These are phyloP conservation scores for Clostera curtula DNA, from an alignment of 2,888 invertebrate species.

Conservation along the genomic window DNA sequence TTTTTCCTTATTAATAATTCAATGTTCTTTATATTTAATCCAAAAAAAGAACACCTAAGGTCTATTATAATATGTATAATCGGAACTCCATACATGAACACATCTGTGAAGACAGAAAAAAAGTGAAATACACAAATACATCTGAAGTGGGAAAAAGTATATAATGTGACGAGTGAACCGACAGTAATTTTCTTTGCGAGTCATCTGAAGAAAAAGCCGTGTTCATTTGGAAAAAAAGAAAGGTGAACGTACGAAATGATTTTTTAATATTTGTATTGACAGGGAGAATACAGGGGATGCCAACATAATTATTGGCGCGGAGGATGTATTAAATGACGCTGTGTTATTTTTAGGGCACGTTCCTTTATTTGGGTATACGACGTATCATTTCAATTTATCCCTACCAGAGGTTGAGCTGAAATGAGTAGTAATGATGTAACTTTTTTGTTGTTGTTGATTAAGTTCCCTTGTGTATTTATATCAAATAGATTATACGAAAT, in stretches of 20 bases:
- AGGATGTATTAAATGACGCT: slow-evolving; percentile 16
- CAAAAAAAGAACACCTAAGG: too few species aligned
- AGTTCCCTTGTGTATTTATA: too few species aligned
- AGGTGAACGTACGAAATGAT: slow-evolving; percentile 44
- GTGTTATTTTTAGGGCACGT: slow-evolving; percentile 15
- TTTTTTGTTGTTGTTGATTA: too few species aligned
- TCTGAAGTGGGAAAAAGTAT: slow-evolving; percentile 29
- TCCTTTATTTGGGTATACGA: background rate
- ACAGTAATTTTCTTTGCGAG: slow-evolving; percentile 41
- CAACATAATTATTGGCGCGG: slow-evolving; percentile 22
- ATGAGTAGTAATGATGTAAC: background rate
- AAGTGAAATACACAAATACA: slow-evolving; percentile 18
- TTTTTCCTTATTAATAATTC: too few species aligned
- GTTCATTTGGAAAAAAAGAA: slow-evolving; percentile 43
- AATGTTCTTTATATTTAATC: too few species aligned
- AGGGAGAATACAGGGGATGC: slow-evolving; percentile 39
- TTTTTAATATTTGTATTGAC: slow-evolving; percentile 54
- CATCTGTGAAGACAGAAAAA: slow-evolving; percentile 18
- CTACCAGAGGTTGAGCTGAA: background rate
- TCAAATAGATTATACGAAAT: too few species aligned
- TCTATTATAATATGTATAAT: too few species aligned
- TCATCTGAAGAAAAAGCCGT: slow-evolving; percentile 37
- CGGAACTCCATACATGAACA: too few species aligned
- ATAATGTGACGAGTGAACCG: slow-evolving; percentile 36
- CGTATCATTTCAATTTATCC: background rate